phyloP scores from a whole-genome alignment of 2,113 vertebrate species.

The Taurulus bubalis region DNA sequence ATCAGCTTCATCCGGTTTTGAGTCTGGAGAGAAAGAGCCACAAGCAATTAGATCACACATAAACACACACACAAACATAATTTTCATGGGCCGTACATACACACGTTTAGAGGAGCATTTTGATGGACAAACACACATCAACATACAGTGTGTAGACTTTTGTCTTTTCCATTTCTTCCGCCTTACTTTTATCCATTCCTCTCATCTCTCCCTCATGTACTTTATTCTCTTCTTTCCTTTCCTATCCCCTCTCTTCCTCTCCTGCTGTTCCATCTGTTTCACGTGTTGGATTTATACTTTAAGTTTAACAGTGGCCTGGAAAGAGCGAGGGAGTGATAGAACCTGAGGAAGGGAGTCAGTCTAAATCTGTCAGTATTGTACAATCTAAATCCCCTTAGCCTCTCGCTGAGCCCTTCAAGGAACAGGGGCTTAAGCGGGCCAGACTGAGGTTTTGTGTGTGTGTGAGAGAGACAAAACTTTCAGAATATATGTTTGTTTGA shows the following conservation, averaged over 20 bases:
- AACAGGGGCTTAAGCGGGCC: slow-evolving; percentile 61
- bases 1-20: slow-evolving; percentile 99
- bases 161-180: background rate
- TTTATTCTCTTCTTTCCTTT: slow-evolving; percentile 8
- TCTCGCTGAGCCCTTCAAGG: slow-evolving; percentile 69
- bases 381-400: slow-evolving; percentile 75
- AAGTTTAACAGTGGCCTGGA: slow-evolving; percentile 46
- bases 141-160: background rate
- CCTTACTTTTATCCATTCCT: background rate
- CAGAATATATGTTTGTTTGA: slow-evolving; percentile 49
- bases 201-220: background rate
- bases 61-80: slow-evolving; percentile 24
- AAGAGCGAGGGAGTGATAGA: slow-evolving; percentile 42
- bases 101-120: background rate
- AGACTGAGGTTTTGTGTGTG: slow-evolving; percentile 30
- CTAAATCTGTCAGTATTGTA: slow-evolving; percentile 76
- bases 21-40: slow-evolving; percentile 82
- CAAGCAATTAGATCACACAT: slow-evolving; percentile 2
- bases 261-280: slow-evolving; percentile 38
- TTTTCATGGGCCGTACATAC: background rate
- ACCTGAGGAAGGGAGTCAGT: slow-evolving; percentile 57
- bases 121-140: background rate
- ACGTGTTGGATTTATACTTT: slow-evolving; percentile 46
- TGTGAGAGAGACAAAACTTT: slow-evolving; percentile 30
- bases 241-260: background rate